Percentiles rank a stretch among this genome's conserved stretches.
Conservation (phyloP, 2,797 vertebrate genomes). For the Hemibagrus guttatus region DNA sequence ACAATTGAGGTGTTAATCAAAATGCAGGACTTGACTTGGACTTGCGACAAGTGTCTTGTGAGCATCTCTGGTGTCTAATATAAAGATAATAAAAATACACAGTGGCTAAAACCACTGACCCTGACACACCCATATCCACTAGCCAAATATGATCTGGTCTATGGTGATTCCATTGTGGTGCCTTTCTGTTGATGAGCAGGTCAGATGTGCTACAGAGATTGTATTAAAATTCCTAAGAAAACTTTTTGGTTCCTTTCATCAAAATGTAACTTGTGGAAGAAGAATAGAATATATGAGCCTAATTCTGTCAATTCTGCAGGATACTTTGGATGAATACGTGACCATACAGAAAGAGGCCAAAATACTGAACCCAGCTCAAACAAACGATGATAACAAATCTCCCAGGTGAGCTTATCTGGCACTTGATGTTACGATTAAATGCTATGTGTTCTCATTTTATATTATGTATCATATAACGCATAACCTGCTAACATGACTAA, state of each 20-base stretch:
- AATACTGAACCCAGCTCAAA: slow-evolving; percentile 1
- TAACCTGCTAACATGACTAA: background rate
- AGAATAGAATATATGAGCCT: background rate
- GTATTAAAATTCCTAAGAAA: background rate
- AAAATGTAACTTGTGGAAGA: background rate
- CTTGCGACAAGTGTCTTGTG: background rate
- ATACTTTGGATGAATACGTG: slow-evolving; percentile 67
- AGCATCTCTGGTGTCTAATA: background rate
- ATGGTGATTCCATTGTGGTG: background rate
- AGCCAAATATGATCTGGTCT: background rate
- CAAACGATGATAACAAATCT: slow-evolving; percentile 21
- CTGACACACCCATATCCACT: background rate
- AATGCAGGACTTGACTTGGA: background rate
- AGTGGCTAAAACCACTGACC: background rate
- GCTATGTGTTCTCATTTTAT: background rate
- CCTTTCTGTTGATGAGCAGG: background rate
- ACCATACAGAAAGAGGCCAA: slow-evolving; percentile 59
- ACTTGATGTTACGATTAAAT: background rate
- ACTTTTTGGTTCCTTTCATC: background rate
- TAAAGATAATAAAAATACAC: background rate
- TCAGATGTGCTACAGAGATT: background rate
- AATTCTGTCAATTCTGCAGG: slow-evolving; percentile 55
- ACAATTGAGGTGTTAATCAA: background rate
- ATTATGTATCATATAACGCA: background rate
- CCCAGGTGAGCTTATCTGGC: slow-evolving; percentile 40